These are phyloP conservation scores for Tragelaphus oryx DNA, from an alignment of 2,797 vertebrate species.

Conservation along the genomic window DNA sequence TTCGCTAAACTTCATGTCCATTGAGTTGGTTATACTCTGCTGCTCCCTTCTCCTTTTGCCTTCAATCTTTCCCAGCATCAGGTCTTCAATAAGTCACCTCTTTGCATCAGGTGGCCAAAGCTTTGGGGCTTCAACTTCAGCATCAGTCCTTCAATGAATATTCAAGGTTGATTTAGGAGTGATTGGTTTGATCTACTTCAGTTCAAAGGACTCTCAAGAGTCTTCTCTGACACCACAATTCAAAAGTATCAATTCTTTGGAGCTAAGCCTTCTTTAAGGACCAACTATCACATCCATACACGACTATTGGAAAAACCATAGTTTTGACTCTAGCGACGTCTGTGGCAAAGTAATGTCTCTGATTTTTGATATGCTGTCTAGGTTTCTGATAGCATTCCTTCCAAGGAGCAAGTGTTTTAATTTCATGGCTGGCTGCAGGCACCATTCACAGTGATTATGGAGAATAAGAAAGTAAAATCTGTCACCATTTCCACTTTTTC, in stretches of 20 bases:
- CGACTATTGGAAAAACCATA: background rate
- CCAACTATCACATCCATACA: background rate
- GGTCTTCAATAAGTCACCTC: background rate
- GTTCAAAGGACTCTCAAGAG: background rate
- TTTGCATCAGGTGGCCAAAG: background rate
- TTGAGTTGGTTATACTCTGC: background rate
- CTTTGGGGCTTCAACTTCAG: background rate
- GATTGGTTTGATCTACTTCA: background rate
- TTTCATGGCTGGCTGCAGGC: background rate
- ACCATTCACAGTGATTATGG: background rate
- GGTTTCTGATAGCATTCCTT: background rate
- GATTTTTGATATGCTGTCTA: background rate
- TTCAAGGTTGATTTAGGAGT: background rate
- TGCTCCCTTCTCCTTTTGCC: background rate
- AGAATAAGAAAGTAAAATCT: background rate
- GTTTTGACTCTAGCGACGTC: accelerated
- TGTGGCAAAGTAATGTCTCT: background rate
- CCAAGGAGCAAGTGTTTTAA: background rate
- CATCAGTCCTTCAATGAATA: background rate
- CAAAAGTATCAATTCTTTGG: background rate
- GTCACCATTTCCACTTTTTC: background rate
- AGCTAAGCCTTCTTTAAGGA: background rate
- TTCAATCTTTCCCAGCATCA: background rate
- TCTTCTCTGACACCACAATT: background rate
- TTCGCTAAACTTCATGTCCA: background rate